These are phyloP conservation scores for Leucosticte australis DNA, from an alignment of 2,113 vertebrate genomes.

Conservation along the genomic window DNA sequence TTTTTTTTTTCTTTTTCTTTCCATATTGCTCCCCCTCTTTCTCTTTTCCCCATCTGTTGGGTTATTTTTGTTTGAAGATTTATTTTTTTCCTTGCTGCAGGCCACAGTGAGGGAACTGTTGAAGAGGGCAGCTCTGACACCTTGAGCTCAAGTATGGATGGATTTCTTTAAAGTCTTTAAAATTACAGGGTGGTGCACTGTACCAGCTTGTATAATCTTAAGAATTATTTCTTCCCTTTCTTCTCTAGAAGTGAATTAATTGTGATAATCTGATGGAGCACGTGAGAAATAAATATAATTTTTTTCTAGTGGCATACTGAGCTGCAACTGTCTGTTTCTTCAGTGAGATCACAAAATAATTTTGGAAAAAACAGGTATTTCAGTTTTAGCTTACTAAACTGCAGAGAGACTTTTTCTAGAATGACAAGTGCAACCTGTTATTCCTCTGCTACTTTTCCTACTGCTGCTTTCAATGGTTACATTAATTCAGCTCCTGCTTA, in stretches of 20 bases:
- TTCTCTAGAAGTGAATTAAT: neutral
- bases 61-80: neutral
- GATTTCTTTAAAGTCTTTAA: neutral
- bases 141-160: neutral
- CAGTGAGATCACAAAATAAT: neutral
- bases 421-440: conserved; percentile 10
- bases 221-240: neutral
- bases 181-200: neutral
- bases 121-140: neutral
- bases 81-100: neutral
- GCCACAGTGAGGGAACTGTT: neutral
- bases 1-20: neutral
- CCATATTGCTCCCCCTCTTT: neutral
- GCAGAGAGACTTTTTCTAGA: neutral
- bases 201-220: neutral
- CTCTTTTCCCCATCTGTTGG: neutral
- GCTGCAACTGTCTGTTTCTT: neutral
- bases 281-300: neutral
- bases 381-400: neutral
- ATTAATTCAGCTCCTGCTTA: neutral
- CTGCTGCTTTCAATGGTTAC: neutral
- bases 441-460: neutral
- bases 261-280: neutral
- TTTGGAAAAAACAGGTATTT: neutral
- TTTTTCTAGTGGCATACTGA: neutral